Conservation (phyloP, 2,888 invertebrate genomes). For the Acheta domesticus region DNA sequence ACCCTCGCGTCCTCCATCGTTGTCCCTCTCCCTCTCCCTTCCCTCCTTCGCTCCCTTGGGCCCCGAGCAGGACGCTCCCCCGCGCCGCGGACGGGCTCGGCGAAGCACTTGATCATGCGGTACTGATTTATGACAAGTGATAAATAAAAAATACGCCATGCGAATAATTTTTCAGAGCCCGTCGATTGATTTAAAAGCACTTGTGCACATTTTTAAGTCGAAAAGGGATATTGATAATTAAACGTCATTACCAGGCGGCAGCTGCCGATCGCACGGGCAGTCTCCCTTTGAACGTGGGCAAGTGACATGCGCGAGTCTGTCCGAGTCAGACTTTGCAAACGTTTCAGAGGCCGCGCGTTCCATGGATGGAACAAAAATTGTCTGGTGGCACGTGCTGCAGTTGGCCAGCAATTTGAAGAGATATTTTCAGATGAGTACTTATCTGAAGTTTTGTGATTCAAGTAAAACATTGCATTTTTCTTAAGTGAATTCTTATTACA, state of each 20-base stretch:
- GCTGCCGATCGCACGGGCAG: neutral
- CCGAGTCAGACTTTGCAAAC: neutral
- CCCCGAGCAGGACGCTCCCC: too few relatives aligned
- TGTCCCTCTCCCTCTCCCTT: too few relatives aligned
- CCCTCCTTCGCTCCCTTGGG: too few relatives aligned
- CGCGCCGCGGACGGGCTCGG: neutral
- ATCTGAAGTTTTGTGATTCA: too few relatives aligned
- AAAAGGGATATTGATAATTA: conserved; percentile 18
- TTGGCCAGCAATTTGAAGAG: too few relatives aligned
- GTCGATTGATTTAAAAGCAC: neutral
- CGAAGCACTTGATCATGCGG: neutral
- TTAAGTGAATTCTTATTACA: too few relatives aligned
- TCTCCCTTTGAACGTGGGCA: neutral
- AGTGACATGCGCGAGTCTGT: neutral
- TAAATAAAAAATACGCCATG: neutral
- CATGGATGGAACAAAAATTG: neutral
- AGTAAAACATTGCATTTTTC: too few relatives aligned
- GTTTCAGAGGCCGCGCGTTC: neutral
- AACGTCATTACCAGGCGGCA: conserved; percentile 6
- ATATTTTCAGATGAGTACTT: too few relatives aligned
- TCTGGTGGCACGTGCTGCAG: too few relatives aligned
- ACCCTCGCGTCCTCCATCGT: too few relatives aligned
- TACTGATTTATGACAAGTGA: conserved; percentile 3
- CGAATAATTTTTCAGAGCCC: neutral
- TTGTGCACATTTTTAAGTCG: conserved; percentile 9